These are phyloP conservation scores for Diplazon laetatorius DNA, from an alignment of 2,888 invertebrate species.

Conservation along the genomic window DNA sequence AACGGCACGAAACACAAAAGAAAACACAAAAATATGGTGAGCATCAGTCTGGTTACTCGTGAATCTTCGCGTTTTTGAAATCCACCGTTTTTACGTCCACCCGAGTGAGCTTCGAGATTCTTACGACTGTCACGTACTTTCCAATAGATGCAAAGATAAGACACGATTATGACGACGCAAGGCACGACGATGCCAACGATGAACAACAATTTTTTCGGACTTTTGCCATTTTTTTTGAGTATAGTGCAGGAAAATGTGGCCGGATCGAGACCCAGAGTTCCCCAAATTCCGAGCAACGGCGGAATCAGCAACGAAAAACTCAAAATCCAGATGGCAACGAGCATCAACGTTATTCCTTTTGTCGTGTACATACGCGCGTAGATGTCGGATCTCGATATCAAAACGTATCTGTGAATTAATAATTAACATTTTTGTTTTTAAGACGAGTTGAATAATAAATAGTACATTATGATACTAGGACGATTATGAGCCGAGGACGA, in stretches of 20 bases:
- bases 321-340: conserved; percentile 91
- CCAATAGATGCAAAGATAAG: conserved; percentile 94
- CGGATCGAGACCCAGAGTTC: conserved; percentile 90
- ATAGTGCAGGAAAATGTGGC: conserved; percentile 95
- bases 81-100: conserved; percentile 81
- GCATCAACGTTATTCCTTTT: conserved; percentile 89
- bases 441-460: no score
- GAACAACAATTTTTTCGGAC: conserved; percentile 93
- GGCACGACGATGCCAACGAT: conserved; percentile 92
- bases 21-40: conserved; percentile 94
- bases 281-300: conserved; percentile 92
- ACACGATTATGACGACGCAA: conserved; percentile 92
- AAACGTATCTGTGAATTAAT: conserved; percentile 90
- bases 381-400: conserved; percentile 91
- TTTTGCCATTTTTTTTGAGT: conserved; percentile 89
- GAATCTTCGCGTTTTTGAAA: conserved; percentile 88
- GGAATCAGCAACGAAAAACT: conserved; percentile 86
- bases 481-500: no score
- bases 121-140: conserved; percentile 89
- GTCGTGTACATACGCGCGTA: conserved; percentile 91
- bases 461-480: no score
- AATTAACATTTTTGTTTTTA: no score
- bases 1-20: conserved; percentile 93
- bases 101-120: conserved; percentile 89
- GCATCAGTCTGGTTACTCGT: conserved; percentile 92